Evolutionary conservation across 2,797 vertebrate genomes (phyloP).

Genomic region (Phataginus tricuspis): DNA sequence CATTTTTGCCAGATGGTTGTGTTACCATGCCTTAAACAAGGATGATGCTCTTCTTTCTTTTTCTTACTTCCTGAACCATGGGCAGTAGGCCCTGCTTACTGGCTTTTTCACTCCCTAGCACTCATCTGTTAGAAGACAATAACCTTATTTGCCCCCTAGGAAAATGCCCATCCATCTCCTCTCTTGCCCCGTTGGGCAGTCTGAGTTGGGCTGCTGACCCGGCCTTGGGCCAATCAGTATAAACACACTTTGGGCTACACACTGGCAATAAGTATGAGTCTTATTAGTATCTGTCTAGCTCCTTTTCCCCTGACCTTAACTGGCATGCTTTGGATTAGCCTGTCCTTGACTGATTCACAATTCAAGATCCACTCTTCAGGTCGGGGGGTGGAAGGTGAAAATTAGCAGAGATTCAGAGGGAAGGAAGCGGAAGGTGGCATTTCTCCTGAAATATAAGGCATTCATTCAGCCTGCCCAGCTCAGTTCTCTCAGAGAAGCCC

Average conservation of each 20-base stretch:
- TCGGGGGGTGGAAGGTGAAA: not conserved
- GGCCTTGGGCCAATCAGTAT: not conserved
- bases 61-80: too few relatives aligned
- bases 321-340: not conserved
- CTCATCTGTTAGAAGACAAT: not conserved
- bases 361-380: not conserved
- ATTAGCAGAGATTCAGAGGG: not conserved
- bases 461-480: not conserved
- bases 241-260: not conserved
- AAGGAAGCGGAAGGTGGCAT: not conserved
- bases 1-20: not conserved
- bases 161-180: not conserved
- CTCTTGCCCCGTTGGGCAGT: not conserved
- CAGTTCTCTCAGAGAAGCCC: not conserved
- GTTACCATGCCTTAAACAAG: not conserved
- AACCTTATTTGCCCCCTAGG: not conserved
- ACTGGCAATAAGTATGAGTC: not conserved
- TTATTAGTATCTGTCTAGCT: not conserved
- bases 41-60: not conserved
- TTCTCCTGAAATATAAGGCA: not conserved
- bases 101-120: too few relatives aligned
- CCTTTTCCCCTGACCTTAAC: not conserved
- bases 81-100: not conserved
- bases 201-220: not conserved
- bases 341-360: not conserved